A percentile compares a stretch with the other conserved stretches of the same genome.
These are phyloP conservation scores for Platycheirus rosarum DNA, from an alignment of 2,888 invertebrate species.

Conservation along the genomic window DNA sequence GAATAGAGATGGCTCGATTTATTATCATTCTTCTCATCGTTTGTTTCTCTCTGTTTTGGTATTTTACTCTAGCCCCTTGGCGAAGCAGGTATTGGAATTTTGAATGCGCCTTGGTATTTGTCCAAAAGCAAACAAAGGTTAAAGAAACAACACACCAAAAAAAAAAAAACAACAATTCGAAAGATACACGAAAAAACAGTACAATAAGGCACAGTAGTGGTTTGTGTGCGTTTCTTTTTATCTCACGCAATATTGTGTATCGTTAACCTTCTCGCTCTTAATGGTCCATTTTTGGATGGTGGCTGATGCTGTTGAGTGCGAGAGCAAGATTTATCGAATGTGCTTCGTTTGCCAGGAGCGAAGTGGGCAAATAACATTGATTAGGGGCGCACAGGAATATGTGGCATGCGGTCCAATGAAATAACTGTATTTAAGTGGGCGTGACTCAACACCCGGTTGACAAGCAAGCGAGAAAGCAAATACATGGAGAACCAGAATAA, in stretches of 20 bases:
- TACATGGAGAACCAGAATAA: constrained; percentile 40
- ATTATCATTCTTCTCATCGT: constrained; percentile 40
- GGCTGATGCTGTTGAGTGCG: constrained; percentile 68
- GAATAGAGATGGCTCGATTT: constrained; percentile 26
- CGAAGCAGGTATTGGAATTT: constrained; percentile 65
- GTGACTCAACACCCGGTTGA: constrained; percentile 81
- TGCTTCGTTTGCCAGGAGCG: constrained; percentile 72
- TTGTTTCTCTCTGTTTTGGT: constrained; percentile 69
- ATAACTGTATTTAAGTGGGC: constrained; percentile 83
- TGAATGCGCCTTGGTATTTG: constrained; percentile 67
- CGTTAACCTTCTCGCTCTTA: constrained; percentile 74
- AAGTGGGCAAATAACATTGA: constrained; percentile 74
- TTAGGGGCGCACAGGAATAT: constrained; percentile 73
- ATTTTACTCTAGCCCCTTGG: constrained; percentile 55
- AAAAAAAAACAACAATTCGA: constrained; percentile 15
- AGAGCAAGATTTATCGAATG: constrained; percentile 74
- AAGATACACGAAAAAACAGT: constrained; percentile 39
- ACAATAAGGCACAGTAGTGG: constrained; percentile 66
- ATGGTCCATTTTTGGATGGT: constrained; percentile 74
- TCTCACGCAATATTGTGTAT: constrained; percentile 66
- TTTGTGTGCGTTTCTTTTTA: constrained; percentile 65
- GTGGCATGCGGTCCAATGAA: constrained; percentile 82
- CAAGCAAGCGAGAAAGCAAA: constrained; percentile 73
- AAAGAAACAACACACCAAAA: no score
- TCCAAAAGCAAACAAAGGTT: constrained; percentile 66